A percentile compares a stretch with the other conserved stretches of the same genome.
Conservation (phyloP, 2,888 invertebrate genomes). For the Uropetala carovei region DNA sequence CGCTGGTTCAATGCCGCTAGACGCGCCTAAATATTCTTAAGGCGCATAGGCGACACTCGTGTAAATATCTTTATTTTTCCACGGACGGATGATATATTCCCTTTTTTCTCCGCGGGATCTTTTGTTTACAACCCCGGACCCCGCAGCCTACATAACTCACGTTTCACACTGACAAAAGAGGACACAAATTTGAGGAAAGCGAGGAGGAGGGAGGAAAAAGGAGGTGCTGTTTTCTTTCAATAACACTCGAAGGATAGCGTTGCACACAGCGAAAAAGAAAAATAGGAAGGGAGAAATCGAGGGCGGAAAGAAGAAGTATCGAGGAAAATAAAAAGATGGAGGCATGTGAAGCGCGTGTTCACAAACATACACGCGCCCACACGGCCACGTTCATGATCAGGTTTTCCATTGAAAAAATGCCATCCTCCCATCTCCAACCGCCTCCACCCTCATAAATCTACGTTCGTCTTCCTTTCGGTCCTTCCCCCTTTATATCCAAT, state of each 20-base stretch:
- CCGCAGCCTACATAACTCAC: background rate
- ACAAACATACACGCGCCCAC: background rate
- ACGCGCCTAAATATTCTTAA: too few relatives aligned
- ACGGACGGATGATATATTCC: too few relatives aligned
- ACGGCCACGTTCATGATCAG: background rate
- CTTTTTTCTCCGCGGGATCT: background rate
- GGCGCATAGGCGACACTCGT: too few relatives aligned
- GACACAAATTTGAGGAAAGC: background rate
- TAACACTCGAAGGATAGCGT: background rate
- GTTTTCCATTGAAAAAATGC: background rate
- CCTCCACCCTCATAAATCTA: background rate
- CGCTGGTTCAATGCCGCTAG: too few relatives aligned
- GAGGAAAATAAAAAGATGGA: background rate
- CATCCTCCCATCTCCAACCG: background rate
- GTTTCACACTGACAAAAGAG: background rate
- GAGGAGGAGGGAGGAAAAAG: background rate
- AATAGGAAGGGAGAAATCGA: background rate
- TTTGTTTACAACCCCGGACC: background rate
- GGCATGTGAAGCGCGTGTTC: background rate
- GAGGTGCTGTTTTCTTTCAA: background rate
- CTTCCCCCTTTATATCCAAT: background rate
- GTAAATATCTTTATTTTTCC: too few relatives aligned
- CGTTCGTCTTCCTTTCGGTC: background rate
- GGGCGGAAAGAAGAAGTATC: background rate
- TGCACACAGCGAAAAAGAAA: background rate